A percentile compares a stretch with the other conserved stretches of the same genome.
Evolutionary conservation across 2,888 invertebrate genomes (phyloP).

Genomic region (Ochropleura plecta): DNA sequence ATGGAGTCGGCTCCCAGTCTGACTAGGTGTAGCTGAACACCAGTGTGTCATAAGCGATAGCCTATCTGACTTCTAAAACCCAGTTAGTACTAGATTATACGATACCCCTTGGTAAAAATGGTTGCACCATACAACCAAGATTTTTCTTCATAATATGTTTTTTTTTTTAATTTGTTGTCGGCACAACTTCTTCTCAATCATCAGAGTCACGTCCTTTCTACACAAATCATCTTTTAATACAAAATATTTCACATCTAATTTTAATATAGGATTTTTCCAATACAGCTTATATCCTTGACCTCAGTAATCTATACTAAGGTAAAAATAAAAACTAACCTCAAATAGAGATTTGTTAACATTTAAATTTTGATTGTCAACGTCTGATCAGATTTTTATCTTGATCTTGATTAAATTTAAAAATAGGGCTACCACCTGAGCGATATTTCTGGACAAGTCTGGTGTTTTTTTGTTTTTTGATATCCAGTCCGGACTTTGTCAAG

Average conservation of each 20-base stretch:
- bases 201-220: not conserved
- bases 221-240: not conserved
- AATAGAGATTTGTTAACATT: not conserved
- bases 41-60: no score
- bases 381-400: slow-evolving; percentile 22
- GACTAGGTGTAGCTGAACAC: no score
- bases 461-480: not conserved
- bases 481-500: not conserved
- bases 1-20: no score
- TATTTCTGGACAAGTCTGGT: not conserved
- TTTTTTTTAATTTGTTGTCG: no score
- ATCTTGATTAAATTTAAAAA: not conserved
- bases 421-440: not conserved
- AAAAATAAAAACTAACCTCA: not conserved
- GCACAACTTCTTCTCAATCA: not conserved
- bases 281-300: not conserved
- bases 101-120: no score
- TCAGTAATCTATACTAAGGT: not conserved
- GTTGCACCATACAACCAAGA: no score
- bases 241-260: not conserved
- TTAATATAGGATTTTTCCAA: not conserved
- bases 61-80: no score
- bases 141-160: no score
- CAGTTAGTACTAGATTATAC: no score
- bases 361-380: not conserved